A percentile compares a stretch with the other conserved stretches of the same genome.
Evolutionary conservation across 2,888 invertebrate genomes (phyloP).

Genomic region (Nomada lathburiana): DNA sequence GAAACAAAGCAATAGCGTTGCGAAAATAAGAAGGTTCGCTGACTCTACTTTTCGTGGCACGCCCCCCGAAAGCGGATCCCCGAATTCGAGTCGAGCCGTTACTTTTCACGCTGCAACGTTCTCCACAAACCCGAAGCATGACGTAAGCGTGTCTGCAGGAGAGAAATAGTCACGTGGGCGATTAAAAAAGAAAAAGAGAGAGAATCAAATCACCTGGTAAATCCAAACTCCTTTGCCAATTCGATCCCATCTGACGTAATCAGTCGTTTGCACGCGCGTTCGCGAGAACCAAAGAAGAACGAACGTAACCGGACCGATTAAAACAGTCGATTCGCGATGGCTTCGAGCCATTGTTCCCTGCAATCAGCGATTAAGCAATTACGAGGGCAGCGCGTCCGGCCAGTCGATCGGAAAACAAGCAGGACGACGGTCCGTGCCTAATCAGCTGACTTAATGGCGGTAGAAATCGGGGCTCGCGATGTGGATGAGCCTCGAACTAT

Average conservation of each 20-base stretch:
- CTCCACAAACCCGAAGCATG: conserved; percentile 12
- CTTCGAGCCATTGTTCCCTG: conserved; percentile 47
- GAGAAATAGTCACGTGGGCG: conserved; percentile 37
- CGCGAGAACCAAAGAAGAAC: background rate
- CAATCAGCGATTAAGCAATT: conserved; percentile 67
- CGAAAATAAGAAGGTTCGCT: background rate
- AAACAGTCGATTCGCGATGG: background rate
- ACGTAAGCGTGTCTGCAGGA: conserved; percentile 32
- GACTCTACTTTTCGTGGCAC: background rate
- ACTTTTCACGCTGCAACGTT: conserved; percentile 9
- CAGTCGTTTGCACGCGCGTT: background rate
- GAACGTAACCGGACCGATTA: background rate
- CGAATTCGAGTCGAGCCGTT: conserved; percentile 50
- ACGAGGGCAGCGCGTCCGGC: conserved; percentile 52
- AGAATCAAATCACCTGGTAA: conserved; percentile 16
- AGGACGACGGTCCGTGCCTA: conserved; percentile 60
- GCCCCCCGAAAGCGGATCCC: conserved; percentile 12
- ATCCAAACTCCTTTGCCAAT: background rate
- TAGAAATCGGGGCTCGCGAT: conserved; percentile 47
- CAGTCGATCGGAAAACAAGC: conserved; percentile 58
- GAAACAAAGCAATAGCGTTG: background rate
- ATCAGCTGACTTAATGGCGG: conserved; percentile 65
- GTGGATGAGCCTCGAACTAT: conserved; percentile 14
- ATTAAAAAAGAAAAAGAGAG: conserved; percentile 13
- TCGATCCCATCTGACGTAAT: conserved; percentile 12